These are phyloP conservation scores for Glomeris marginata DNA, from an alignment of 2,888 invertebrate species.

Conservation along the genomic window DNA sequence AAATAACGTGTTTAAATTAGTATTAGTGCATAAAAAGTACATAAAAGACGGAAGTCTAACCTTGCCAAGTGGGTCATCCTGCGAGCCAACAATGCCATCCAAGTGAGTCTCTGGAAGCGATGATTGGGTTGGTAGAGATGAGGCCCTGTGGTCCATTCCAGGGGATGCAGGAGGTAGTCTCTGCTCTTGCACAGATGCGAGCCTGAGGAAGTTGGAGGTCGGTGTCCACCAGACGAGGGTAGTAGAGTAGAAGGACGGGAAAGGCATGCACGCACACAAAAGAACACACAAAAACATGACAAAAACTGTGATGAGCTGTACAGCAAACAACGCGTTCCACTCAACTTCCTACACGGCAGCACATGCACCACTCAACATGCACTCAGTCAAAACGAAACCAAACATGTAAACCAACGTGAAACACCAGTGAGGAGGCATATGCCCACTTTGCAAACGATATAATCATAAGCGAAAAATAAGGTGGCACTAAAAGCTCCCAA, in stretches of 20 bases:
- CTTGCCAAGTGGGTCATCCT: conserved; percentile 15
- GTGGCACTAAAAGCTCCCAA: no score
- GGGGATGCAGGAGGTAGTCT: conserved; percentile 31
- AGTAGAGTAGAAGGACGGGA: not conserved
- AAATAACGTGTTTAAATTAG: not conserved
- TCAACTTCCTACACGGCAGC: no score
- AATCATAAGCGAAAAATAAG: no score
- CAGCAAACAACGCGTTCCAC: no score
- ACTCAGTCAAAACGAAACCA: no score
- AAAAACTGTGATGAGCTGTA: not conserved
- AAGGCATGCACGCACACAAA: not conserved
- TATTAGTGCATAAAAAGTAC: not conserved
- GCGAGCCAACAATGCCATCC: conserved; percentile 12
- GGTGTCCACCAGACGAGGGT: not conserved
- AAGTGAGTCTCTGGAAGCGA: conserved; percentile 18
- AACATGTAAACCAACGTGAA: no score
- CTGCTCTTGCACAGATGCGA: conserved; percentile 94
- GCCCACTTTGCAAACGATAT: no score
- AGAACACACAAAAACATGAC: not conserved
- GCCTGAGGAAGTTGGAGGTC: conserved; percentile 38
- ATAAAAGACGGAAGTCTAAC: conserved; percentile 5
- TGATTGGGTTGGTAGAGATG: conserved; percentile 47
- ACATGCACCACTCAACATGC: no score
- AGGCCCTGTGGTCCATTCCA: conserved; percentile 21
- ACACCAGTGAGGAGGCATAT: no score